Conservation (phyloP, 1,140 invertebrate genomes). For the Camponotus vicinus region DNA sequence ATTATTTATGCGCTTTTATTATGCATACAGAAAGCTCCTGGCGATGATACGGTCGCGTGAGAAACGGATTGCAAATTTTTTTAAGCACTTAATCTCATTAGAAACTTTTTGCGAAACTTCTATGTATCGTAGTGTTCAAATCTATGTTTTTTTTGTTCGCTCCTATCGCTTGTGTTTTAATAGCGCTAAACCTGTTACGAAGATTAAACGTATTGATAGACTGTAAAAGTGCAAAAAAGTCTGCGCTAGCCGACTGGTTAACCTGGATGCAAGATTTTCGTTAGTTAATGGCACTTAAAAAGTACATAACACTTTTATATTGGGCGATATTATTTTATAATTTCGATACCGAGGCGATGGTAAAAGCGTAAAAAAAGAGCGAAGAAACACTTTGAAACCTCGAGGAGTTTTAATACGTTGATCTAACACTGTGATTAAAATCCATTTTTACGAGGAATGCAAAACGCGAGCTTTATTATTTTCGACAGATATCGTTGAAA, state of each 20-base stretch:
- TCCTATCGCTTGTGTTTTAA: constrained; percentile 2
- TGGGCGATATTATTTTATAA: constrained; percentile 33
- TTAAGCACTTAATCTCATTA: neutral
- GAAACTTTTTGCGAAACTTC: neutral
- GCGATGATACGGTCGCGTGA: neutral
- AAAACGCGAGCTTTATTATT: neutral
- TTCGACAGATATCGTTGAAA: neutral
- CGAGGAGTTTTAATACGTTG: neutral
- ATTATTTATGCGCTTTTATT: constrained; percentile 32
- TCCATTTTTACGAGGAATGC: neutral
- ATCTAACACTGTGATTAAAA: constrained; percentile 4
- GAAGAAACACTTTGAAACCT: neutral
- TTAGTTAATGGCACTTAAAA: constrained; percentile 37
- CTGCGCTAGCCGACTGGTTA: neutral
- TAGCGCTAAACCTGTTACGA: neutral
- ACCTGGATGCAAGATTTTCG: constrained; percentile 3
- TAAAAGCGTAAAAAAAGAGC: neutral
- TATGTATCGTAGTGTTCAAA: neutral
- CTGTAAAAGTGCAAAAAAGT: constrained; percentile 19
- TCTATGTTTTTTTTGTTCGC: neutral
- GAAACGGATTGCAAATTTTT: neutral
- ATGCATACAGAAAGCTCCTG: neutral
- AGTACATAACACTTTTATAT: constrained; percentile 15
- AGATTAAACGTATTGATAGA: constrained; percentile 32
- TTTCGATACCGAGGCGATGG: neutral